Evolutionary conservation across 2,797 vertebrate genomes (phyloP).

Genomic region (Lagodon rhomboides): DNA sequence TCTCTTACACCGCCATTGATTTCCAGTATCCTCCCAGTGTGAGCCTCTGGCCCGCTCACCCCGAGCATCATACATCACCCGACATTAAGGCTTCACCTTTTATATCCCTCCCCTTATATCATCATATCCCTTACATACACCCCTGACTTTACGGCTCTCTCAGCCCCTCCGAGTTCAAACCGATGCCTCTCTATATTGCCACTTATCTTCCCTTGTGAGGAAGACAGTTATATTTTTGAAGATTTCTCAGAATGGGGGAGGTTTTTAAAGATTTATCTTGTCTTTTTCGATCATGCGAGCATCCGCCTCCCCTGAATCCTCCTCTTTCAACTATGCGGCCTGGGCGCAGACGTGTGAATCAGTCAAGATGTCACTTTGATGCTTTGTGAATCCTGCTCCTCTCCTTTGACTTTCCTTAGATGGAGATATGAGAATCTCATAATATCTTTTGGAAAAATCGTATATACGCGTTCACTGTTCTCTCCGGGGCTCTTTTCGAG

Average conservation of each 20-base stretch:
- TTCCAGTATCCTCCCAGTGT: conserved; percentile 49
- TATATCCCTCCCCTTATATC: conserved; percentile 65
- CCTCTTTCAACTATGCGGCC: conserved; percentile 31
- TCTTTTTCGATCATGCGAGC: conserved; percentile 44
- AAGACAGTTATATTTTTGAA: conserved; percentile 49
- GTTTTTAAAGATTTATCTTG: conserved; percentile 59
- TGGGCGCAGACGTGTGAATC: conserved; percentile 39
- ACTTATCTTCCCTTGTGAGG: conserved; percentile 48
- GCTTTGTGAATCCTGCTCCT: conserved; percentile 52
- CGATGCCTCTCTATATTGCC: conserved; percentile 50
- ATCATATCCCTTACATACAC: conserved; percentile 50
- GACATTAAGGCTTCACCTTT: conserved; percentile 71
- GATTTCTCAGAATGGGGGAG: conserved; percentile 27
- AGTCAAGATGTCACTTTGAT: conserved; percentile 62
- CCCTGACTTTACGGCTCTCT: conserved; percentile 46
- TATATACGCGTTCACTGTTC: conserved; percentile 61
- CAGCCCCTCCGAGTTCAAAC: conserved; percentile 47
- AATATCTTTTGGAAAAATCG: conserved; percentile 70
- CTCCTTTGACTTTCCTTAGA: conserved; percentile 51
- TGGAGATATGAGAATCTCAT: conserved; percentile 62
- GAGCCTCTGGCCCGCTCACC: conserved; percentile 52
- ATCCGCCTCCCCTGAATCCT: conserved; percentile 28
- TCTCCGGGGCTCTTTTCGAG: conserved; percentile 67
- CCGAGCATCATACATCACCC: conserved; percentile 62
- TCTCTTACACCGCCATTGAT: conserved; percentile 66